Evolutionary conservation across 92 coral and sea anemone genomes (phyloP).

Genomic region (Porites evermanni): DNA sequence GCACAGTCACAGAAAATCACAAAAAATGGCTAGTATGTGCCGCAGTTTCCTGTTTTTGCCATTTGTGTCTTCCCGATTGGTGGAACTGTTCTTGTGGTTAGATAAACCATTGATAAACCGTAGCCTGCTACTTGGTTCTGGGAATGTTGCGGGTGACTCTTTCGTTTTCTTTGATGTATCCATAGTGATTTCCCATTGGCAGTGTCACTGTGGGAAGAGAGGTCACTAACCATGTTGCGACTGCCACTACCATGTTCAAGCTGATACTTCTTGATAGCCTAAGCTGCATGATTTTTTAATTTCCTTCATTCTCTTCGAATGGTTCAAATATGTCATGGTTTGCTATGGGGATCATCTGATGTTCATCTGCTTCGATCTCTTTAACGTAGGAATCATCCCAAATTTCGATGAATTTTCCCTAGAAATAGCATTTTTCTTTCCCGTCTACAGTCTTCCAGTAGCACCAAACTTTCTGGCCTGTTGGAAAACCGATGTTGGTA

Average conservation of each 20-base stretch:
- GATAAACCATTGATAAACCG: not conserved
- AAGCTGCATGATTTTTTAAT: no score
- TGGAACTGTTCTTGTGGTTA: constrained; percentile 1
- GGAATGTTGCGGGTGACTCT: not conserved
- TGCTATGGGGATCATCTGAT: no score
- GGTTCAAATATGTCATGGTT: no score
- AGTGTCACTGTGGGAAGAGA: no score
- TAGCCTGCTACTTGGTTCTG: not conserved
- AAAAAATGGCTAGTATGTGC: not conserved
- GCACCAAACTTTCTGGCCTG: constrained; percentile 50
- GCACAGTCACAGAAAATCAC: no score
- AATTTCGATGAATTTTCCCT: constrained; percentile 27
- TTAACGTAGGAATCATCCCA: constrained; percentile 18
- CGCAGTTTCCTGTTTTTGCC: not conserved
- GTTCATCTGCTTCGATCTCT: constrained; percentile 10
- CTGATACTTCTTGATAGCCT: no score
- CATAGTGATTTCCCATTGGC: no score
- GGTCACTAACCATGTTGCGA: no score
- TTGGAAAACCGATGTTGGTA: constrained; percentile 16
- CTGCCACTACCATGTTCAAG: no score
- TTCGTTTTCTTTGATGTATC: not conserved
- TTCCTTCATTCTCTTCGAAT: no score
- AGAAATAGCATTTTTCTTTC: constrained; percentile 31
- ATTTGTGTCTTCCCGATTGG: not conserved
- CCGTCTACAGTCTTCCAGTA: constrained; percentile 46